Evolutionary conservation across 37 sponge, comb jelly and placozoan species (phyloP), one percentile per base, ranked within the genome.

Genomic region (Bolinopsis microptera): DNA sequence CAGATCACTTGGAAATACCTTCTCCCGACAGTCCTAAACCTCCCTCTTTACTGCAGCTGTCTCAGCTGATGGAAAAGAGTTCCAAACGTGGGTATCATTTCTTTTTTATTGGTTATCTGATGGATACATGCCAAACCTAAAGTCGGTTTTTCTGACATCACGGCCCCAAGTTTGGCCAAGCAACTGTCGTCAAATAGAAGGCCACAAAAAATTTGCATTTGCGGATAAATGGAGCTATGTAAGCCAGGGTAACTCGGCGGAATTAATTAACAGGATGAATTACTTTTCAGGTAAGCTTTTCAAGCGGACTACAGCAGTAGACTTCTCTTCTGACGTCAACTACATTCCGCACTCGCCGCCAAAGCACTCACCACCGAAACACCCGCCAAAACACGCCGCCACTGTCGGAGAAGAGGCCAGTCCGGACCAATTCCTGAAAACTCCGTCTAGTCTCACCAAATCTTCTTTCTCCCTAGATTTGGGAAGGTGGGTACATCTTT

Each of bases 391-490:
- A 2, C 26, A 70, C n/a, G 28, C 80, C 9, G 33, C 36, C 36
- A 35, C 35, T 35, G 80, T 77, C 9, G 25, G 24, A 24, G 80
- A 77, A 34, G 80, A 77, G 13, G 13, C 36, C 35, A 77, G 80
- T 32, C 80, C 80, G 36, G 80, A 77, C 18, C 61, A 48, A 13
- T 32, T 77, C 35, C 80, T 77, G 35, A 77, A 77, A 34, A 77
- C 80, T 9, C 80, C 80, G 1, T 18, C 80, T 77, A 48, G 13
- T 13, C 80, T 77, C 80, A 86, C 90, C 30, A 86, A 86, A 39
- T 33, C 36, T n/a, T 86, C 90, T 1, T 86, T 86, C 61, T 86
- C 90, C 61, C 90, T 86, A 0, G 90, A 86, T 39, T 40, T 41
- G 61, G 90, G 35, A 27, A 38, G 82, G 82, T 80, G 1, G 22